Evolutionary conservation across 2,888 invertebrate species (phyloP).

Genomic region (Deilephila porcellus): DNA sequence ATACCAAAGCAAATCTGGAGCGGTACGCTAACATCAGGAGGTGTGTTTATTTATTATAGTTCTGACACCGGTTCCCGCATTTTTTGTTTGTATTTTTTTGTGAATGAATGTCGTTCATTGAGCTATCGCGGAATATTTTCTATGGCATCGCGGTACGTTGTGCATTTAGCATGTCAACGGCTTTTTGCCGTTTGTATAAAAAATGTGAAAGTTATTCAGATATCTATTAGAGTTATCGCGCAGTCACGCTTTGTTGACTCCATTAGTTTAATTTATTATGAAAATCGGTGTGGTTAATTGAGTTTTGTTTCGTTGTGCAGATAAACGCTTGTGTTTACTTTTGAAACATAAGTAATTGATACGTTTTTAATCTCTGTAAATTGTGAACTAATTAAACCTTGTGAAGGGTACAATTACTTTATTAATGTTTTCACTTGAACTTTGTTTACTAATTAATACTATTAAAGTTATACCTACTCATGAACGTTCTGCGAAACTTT

Average conservation of each 20-base stretch:
- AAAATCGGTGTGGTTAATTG: background rate
- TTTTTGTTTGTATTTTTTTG: constrained; percentile 54
- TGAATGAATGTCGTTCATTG: constrained; percentile 53
- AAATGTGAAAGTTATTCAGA: constrained; percentile 69
- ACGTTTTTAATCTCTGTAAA: background rate
- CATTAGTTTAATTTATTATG: constrained; percentile 43
- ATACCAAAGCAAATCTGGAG: constrained; percentile 75
- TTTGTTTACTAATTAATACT: no score
- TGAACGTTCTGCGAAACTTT: no score
- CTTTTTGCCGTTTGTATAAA: constrained; percentile 38
- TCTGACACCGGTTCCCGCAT: constrained; percentile 26
- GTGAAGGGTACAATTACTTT: no score
- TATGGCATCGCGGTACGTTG: constrained; percentile 40
- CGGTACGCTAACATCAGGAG: constrained; percentile 62
- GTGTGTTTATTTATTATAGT: constrained; percentile 53
- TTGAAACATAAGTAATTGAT: background rate
- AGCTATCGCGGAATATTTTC: constrained; percentile 46
- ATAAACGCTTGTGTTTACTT: background rate
- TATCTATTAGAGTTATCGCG: constrained; percentile 35
- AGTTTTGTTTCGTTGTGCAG: background rate
- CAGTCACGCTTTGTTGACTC: constrained; percentile 57
- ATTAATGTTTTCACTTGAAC: no score
- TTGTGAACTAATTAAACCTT: background rate
- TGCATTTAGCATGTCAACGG: constrained; percentile 22
- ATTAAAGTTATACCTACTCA: no score